Base-by-base conservation (phyloP, 2,888 invertebrate species). In the Lucinisca nassula region DNA sequence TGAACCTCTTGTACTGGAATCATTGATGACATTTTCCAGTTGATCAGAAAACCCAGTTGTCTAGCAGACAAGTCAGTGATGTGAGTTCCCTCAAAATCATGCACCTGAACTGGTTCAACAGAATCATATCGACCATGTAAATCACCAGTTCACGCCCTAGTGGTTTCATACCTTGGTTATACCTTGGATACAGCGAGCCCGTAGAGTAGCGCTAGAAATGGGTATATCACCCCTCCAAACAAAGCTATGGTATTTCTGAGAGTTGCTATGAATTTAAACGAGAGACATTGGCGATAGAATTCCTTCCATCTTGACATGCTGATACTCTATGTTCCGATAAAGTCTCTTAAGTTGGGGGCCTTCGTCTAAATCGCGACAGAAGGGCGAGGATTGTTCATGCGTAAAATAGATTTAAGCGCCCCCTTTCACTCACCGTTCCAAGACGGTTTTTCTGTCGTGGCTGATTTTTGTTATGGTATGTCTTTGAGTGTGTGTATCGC, bases 51-150 rank as follows among this genome's bases (percentile, higher is more conserved):
- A 0, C 75, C 79, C 35, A 74, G 51, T 32, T 37, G 51, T 70
- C 38, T 27, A 84, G 24, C 12, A 75, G 21, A 12, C 35, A 37
- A 8, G 35, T 37, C 8, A 45, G n/a, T 24, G 55, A 55, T 61
- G n/a, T 55, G 4, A 55, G 24, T 8, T 55, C 55, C 55, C 24
- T 55, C 55, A 55, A 21, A n/a, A 55, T 8, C 55, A 55, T 55
- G 24, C 21, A 21, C 14, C n/a, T 55, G 55, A 8, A n/a, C 24
- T 55, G 55, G 55, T 79, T 49, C 77, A 84, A 70, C 4, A 84
- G 30, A 0, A 80, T 70, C 27, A 80, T 75, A 27, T 84, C 77
- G 84, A 79, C 79, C 38, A 84, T 55, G 30, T 79, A 79, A n/a
- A 79, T 55, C 8, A 79, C 35, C 38, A 81, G 35, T 17, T 79